phyloP scores from a whole-genome alignment of 2,888 invertebrate genomes.

The Synergus gifuensis region DNA sequence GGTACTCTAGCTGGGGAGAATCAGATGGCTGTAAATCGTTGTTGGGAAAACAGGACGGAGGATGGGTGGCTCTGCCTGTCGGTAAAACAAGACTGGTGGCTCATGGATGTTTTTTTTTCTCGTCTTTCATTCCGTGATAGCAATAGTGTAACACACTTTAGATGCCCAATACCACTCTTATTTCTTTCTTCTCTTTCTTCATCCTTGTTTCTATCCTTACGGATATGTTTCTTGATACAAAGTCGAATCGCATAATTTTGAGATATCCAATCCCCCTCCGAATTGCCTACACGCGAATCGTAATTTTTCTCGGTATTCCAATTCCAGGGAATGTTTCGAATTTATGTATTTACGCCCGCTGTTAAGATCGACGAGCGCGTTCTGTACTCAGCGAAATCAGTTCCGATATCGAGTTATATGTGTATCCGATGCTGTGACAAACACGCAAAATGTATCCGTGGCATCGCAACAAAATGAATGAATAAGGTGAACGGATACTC shows the following conservation, averaged over 20 bases:
- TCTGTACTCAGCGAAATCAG: conserved; percentile 36
- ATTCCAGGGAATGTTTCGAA: conserved; percentile 23
- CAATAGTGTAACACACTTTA: conserved; percentile 31
- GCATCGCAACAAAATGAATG: conserved; percentile 19
- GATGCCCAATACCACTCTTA: conserved; percentile 34
- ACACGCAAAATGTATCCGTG: conserved; percentile 18
- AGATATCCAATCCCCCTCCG: background rate
- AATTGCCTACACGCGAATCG: background rate
- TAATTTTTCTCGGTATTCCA: conserved; percentile 30
- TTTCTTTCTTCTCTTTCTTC: background rate
- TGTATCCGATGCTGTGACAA: conserved; percentile 25
- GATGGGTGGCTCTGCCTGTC: conserved; percentile 57
- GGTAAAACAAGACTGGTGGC: conserved; percentile 61
- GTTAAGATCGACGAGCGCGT: conserved; percentile 38
- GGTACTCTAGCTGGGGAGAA: conserved; percentile 59
- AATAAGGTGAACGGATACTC: conserved; percentile 19
- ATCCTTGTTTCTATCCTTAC: background rate
- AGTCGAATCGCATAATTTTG: conserved; percentile 3
- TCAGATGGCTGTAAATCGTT: conserved; percentile 74
- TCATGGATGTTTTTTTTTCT: conserved; percentile 57
- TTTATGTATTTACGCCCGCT: conserved; percentile 37
- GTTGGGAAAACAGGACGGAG: conserved; percentile 59
- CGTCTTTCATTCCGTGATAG: conserved; percentile 47
- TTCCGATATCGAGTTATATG: conserved; percentile 36
- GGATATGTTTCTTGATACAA: conserved; percentile 9